Evolutionary conservation across 2,797 vertebrate species (phyloP).

Genomic region (Sardinella longiceps): DNA sequence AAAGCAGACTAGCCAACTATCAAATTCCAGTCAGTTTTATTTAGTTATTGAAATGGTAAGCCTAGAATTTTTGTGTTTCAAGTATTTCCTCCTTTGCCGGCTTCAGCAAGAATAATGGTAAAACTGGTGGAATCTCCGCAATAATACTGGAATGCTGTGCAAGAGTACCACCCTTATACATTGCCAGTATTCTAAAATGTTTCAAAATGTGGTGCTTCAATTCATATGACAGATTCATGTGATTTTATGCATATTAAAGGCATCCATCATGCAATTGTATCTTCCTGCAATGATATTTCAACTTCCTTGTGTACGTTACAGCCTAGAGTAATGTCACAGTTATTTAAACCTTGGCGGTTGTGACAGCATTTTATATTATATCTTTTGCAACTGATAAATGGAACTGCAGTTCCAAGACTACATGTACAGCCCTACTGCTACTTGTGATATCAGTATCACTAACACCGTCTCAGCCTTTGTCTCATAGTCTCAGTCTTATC

Average conservation of each 20-base stretch:
- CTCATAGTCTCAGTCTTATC: background rate
- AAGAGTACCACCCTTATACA: background rate
- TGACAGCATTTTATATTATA: background rate
- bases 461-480: background rate
- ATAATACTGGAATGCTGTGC: background rate
- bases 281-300: background rate
- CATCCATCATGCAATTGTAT: background rate
- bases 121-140: background rate
- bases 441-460: background rate
- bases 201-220: background rate
- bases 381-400: background rate
- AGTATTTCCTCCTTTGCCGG: background rate
- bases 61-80: background rate
- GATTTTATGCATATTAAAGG: background rate
- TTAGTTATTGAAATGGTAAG: background rate
- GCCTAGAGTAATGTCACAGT: background rate
- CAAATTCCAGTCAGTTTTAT: no score
- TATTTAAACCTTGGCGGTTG: background rate
- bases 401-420: background rate
- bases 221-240: background rate
- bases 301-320: background rate
- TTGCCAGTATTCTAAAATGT: background rate
- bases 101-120: background rate
- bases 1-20: no score
- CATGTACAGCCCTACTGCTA: background rate